These are phyloP conservation scores for Chydorus sphaericus DNA, from an alignment of 2,888 invertebrate genomes.

Conservation along the genomic window DNA sequence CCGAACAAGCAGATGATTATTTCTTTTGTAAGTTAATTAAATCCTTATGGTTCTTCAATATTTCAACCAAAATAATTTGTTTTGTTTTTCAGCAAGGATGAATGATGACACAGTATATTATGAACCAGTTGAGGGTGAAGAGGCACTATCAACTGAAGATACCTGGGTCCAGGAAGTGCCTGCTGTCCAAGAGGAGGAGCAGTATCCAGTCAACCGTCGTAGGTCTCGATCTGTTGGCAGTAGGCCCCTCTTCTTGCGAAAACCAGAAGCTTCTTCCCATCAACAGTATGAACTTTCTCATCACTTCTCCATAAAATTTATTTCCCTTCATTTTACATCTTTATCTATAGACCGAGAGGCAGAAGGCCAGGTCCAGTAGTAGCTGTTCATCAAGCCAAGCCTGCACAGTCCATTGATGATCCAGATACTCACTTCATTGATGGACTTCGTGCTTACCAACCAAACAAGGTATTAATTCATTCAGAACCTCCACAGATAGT, in stretches of 20 bases:
- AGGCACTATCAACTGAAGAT: background rate
- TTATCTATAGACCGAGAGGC: background rate
- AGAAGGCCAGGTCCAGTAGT: too few species aligned
- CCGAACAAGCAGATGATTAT: background rate
- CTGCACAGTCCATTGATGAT: background rate
- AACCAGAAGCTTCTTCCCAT: background rate
- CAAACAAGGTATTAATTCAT: background rate
- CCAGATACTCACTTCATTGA: background rate
- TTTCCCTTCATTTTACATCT: background rate
- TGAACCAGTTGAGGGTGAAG: background rate
- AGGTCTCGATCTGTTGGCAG: slow-evolving; percentile 1
- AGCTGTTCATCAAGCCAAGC: background rate
- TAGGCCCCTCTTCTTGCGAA: background rate
- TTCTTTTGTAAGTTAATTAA: background rate
- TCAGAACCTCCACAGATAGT: background rate
- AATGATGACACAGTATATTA: background rate
- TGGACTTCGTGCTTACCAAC: background rate
- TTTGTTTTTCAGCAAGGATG: background rate
- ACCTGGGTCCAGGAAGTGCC: too few species aligned
- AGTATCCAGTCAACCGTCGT: background rate
- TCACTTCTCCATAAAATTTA: background rate
- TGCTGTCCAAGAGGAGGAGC: background rate
- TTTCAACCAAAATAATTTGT: too few species aligned
- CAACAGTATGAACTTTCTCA: too few species aligned
- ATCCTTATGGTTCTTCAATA: too few species aligned